Evolutionary conservation across 2,888 invertebrate genomes (phyloP), one percentile per base, ranked within the genome.

Genomic region (Andrena flavipes): DNA sequence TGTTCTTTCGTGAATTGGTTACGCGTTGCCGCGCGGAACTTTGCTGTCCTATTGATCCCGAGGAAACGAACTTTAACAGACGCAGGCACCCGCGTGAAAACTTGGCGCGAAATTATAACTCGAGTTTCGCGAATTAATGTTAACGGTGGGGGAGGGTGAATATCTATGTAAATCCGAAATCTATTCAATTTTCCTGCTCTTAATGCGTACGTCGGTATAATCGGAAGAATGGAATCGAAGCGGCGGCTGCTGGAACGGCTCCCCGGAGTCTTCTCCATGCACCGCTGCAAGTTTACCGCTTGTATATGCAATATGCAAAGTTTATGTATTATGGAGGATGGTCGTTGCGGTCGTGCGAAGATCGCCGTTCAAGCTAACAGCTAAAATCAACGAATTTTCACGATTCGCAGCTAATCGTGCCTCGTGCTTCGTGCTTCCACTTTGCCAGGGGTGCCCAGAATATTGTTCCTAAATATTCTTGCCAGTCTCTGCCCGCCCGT

Each of bases 321-420:
- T 87, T 87, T 84, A 73, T 85, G 79, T 78, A 83, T 85, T 82
- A 84, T 13, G 56, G 20, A 56, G 56, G 23, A 23, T 82, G 59
- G 68, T 63, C 35, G 70, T 64, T 59, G 56, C 54, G 64, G 65
- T 30, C n/a, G 51, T 2, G 26, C 23, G 63, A 56, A 62, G 42
- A 29, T 49, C 16, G 35, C 23, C 42, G 6, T 54, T 7, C 3
- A 1, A 29, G 13, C 26, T 48, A 49, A 42, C 16, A 5, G 42
- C 54, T 13, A 48, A 60, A 64, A 69, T 16, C 33, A 35, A 20
- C 64, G 26, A 72, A 67, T 71, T 63, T 72, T 59, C 26, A 10
- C 63, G 42, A 65, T 62, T 33, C 35, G 8, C 23, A 30, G 48
- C 70, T 71, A 70, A 56, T 76, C 64, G 20, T n/a, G 29, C 26